Base-by-base conservation (phyloP, 2,797 vertebrate species). In the Dendrocincla tyrannina region DNA sequence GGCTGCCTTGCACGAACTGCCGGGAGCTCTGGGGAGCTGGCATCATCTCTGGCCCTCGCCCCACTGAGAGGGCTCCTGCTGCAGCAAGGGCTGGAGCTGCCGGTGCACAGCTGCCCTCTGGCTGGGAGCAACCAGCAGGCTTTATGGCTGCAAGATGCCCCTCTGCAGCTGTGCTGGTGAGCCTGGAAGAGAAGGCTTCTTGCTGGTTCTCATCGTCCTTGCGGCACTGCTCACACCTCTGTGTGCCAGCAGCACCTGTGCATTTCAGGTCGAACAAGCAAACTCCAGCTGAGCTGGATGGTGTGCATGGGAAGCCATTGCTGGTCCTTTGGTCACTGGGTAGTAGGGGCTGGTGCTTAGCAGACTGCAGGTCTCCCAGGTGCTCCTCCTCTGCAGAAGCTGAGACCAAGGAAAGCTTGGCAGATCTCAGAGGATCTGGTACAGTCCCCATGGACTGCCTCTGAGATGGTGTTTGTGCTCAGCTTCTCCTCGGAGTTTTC, bases 391-490 rank as follows among this genome's bases (percentile, higher is more conserved):
- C 98, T 58, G 96, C 95, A 78, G 98, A 95, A 96, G 98, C 80
- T 91, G 98, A 95, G 72, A 98, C 97, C 96, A 98, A 97, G 85
- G 99, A 98, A 96, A 98, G 97, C 49, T 98, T 98, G 81, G 98
- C 98, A 78, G 99, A 98, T 96, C 98, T 98, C 97, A 98, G 98
- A 95, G 98, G 98, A 96, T 99, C 98, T 81, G 98, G 98, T 86
- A 98, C 97, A 93, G 99, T 99, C 98, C 99, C 99, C 99, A 99
- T 99, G 96, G 94, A 97, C 97, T 95, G 96, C 86, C 60, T 80
- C 66, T 0, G 2, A 69, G 50, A 23, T 6, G 55, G 10, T 35
- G 60, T 19, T 47, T 37, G 59, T 20, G 8, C 24, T 91, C 59
- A 78, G 82, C 18, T 85, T 85, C 67, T 75, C 42, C 23, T 76